Conservation (phyloP, 2,113 vertebrate genomes). For the Carollia perspicillata region DNA sequence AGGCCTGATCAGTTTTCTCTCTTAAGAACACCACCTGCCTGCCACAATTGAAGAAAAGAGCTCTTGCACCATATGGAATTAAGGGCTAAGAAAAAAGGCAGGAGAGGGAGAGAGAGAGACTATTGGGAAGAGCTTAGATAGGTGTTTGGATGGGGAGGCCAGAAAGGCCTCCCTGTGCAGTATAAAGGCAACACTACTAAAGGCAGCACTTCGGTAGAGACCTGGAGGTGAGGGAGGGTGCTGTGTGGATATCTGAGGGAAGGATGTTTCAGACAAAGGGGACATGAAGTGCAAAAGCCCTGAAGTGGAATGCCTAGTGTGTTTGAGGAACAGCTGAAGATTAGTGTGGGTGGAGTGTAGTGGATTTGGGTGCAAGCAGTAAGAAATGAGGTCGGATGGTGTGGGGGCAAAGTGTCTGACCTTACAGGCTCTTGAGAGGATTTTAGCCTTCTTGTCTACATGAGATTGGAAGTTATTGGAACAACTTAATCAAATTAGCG, state of each 20-base stretch:
- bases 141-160: neutral
- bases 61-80: neutral
- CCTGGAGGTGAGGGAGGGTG: neutral
- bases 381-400: neutral
- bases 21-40: neutral
- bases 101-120: neutral
- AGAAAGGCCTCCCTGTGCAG: neutral
- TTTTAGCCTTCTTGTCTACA: neutral
- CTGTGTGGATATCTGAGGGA: neutral
- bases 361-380: neutral
- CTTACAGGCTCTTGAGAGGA: neutral
- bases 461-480: neutral
- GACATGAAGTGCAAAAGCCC: neutral
- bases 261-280: neutral
- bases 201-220: neutral
- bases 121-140: neutral
- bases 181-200: neutral
- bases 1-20: neutral
- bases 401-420: neutral
- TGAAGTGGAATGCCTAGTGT: neutral
- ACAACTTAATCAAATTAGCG: constrained; percentile 15
- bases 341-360: neutral
- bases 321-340: neutral
- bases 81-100: neutral
- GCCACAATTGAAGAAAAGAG: neutral